phyloP scores from a whole-genome alignment of 2,888 invertebrate genomes.

The Ophioninae sp. region DNA sequence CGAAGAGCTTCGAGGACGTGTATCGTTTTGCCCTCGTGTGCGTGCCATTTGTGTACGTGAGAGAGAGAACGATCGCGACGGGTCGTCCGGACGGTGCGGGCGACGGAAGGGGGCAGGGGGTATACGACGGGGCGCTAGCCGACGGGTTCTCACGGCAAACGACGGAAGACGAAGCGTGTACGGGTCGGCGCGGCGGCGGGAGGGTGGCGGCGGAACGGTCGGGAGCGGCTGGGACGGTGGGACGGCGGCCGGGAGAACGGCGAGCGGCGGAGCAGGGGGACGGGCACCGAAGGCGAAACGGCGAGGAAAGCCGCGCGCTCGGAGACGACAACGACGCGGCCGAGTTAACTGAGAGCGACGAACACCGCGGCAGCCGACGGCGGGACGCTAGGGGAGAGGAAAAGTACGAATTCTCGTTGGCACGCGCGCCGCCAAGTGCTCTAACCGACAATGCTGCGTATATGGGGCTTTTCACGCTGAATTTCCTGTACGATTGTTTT shows the following conservation, averaged over 20 bases:
- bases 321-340: constrained; percentile 59
- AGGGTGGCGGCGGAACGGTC: constrained; percentile 5
- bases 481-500: background rate
- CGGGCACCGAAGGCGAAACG: constrained; percentile 54
- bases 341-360: constrained; percentile 56
- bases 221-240: constrained; percentile 18
- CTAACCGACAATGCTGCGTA: constrained; percentile 68
- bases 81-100: constrained; percentile 56
- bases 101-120: constrained; percentile 35
- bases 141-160: constrained; percentile 62
- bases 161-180: constrained; percentile 49
- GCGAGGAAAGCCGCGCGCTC: constrained; percentile 57
- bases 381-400: constrained; percentile 33
- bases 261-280: constrained; percentile 17
- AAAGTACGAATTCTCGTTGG: constrained; percentile 72
- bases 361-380: constrained; percentile 54
- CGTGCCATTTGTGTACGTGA: constrained; percentile 60
- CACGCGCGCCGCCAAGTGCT: constrained; percentile 78
- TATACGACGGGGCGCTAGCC: constrained; percentile 53
- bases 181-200: constrained; percentile 2
- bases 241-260: constrained; percentile 47
- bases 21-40: constrained; percentile 64
- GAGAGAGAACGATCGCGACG: constrained; percentile 60
- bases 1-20: constrained; percentile 61
- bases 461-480: background rate